These are phyloP conservation scores for Chelonus formosanus DNA, from an alignment of 2,888 invertebrate species.

Conservation along the genomic window DNA sequence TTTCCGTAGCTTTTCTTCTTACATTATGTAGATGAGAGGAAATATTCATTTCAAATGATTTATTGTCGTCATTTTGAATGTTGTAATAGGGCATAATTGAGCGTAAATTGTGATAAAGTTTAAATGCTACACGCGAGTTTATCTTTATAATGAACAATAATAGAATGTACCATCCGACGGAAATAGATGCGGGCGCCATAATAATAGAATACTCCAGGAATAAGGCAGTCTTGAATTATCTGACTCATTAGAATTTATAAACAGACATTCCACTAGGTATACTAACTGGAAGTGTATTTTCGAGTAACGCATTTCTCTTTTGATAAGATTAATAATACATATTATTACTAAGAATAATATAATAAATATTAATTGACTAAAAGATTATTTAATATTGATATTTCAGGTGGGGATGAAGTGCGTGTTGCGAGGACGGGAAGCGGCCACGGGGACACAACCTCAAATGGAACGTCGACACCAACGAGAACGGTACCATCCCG, in stretches of 20 bases:
- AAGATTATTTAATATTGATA: constrained; percentile 1
- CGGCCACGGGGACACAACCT: constrained; percentile 62
- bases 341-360: no score
- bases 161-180: constrained; percentile 40
- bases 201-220: constrained; percentile 40
- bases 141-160: constrained; percentile 41
- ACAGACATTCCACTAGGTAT: no score
- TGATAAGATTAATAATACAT: no score
- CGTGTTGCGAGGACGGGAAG: constrained; percentile 64
- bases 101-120: constrained; percentile 23
- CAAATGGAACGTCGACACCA: constrained; percentile 62
- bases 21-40: no score
- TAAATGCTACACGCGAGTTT: constrained; percentile 35
- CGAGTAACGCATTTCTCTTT: no score
- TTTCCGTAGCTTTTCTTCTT: no score
- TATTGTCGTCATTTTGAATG: constrained; percentile 20
- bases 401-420: constrained; percentile 65
- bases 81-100: constrained; percentile 28
- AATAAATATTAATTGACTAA: no score
- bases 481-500: constrained; percentile 62
- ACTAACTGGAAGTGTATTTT: no score
- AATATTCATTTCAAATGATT: constrained; percentile 20
- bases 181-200: constrained; percentile 43
- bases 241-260: no score
- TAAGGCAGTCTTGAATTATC: constrained; percentile 38